These are phyloP conservation scores for Lottia gigantea DNA, from an alignment of 2,888 invertebrate genomes.

Conservation along the genomic window DNA sequence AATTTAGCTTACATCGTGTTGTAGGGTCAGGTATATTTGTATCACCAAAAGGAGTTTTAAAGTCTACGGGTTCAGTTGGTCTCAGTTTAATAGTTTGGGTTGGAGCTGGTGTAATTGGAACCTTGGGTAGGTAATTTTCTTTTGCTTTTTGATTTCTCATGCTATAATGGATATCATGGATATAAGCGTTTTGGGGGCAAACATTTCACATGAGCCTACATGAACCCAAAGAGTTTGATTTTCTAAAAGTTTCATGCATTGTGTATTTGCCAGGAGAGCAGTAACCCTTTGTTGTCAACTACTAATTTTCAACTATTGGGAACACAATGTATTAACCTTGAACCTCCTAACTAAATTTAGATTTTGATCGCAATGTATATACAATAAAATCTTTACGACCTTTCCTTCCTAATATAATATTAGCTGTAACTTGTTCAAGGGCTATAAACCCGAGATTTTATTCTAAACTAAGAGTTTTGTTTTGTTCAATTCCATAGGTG, in stretches of 20 bases:
- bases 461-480: no score
- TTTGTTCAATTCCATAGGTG: constrained; percentile 70
- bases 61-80: constrained; percentile 88
- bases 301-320: not conserved
- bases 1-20: not conserved
- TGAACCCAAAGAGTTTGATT: no score
- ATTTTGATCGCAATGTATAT: no score
- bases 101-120: constrained; percentile 30
- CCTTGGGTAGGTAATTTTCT: constrained; percentile 16
- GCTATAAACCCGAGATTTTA: no score
- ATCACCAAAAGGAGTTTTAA: constrained; percentile 92
- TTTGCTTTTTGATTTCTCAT: no score
- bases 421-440: no score
- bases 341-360: no score
- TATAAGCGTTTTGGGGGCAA: not conserved
- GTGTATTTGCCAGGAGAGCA: not conserved
- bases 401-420: no score
- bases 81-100: constrained; percentile 56
- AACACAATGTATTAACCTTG: no score
- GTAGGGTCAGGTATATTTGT: constrained; percentile 97
- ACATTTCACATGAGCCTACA: no score
- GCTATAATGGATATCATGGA: no score
- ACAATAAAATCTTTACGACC: no score
- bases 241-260: not conserved
- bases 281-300: not conserved